Conservation (phyloP, 30 jellyfish, hydroid and myxozoan species). For the Haliclystus octoradiatus region DNA sequence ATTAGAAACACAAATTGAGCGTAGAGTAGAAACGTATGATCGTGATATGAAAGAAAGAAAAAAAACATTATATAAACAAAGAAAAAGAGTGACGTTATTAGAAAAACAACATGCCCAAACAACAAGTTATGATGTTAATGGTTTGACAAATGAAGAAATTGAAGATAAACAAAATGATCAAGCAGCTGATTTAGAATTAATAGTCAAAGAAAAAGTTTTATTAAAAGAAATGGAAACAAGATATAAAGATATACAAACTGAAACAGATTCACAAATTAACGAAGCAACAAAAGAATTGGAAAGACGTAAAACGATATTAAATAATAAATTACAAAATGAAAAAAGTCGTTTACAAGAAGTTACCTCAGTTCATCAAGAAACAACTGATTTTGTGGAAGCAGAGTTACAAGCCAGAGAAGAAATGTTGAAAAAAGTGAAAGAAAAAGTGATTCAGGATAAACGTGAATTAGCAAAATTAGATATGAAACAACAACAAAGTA, state of each 20-base stretch:
- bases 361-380: constrained; percentile 68
- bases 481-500: constrained; percentile 73
- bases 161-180: constrained; percentile 75
- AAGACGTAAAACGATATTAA: constrained; percentile 38
- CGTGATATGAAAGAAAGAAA: constrained; percentile 72
- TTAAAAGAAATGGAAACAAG: constrained; percentile 71
- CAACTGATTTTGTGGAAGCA: constrained; percentile 82
- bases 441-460: constrained; percentile 72
- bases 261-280: constrained; percentile 61
- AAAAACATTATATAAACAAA: constrained; percentile 65
- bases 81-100: constrained; percentile 65
- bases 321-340: constrained; percentile 25
- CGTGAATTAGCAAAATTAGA: constrained; percentile 80
- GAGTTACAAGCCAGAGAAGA: constrained; percentile 68
- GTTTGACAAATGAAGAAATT: constrained; percentile 56
- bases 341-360: constrained; percentile 60
- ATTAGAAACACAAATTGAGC: constrained; percentile 51
- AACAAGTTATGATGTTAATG: constrained; percentile 59
- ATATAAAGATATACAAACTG: constrained; percentile 65
- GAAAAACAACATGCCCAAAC: constrained; percentile 90
- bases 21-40: constrained; percentile 56
- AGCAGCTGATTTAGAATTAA: constrained; percentile 77
- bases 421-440: constrained; percentile 64
- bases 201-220: constrained; percentile 58
- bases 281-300: constrained; percentile 49